Evolutionary conservation across 1,140 invertebrate genomes (phyloP).

Genomic region (Platyscapa corneri): DNA sequence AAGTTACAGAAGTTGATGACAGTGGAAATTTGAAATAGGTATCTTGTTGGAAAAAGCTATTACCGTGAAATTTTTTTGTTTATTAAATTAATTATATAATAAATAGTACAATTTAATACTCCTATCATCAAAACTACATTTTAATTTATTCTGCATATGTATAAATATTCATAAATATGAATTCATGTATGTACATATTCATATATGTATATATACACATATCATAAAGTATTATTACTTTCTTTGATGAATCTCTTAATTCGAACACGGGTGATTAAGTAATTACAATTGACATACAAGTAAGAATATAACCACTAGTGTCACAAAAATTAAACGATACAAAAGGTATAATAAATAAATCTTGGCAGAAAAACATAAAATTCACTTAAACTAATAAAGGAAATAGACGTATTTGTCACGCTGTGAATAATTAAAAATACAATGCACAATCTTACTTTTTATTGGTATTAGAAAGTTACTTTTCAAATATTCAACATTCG

Average conservation of each 20-base stretch:
- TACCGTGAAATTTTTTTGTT: background rate
- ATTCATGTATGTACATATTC: too few species aligned
- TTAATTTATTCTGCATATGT: background rate
- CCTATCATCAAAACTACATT: background rate
- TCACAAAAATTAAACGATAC: background rate
- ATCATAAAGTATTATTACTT: background rate
- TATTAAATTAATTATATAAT: background rate
- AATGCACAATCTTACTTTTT: background rate
- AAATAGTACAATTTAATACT: background rate
- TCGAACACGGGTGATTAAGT: too few species aligned
- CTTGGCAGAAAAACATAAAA: background rate
- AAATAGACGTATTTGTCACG: background rate
- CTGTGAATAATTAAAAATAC: background rate
- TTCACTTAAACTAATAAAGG: background rate
- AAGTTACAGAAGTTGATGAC: too few species aligned
- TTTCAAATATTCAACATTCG: conserved; percentile 40
- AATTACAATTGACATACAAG: background rate
- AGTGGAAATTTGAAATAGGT: too few species aligned
- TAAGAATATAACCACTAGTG: background rate
- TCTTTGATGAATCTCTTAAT: background rate
- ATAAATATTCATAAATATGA: too few species aligned
- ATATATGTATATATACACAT: background rate
- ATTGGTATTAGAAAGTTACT: conserved; percentile 40
- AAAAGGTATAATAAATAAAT: background rate
- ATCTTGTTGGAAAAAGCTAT: background rate